phyloP scores from a whole-genome alignment of 2,113 vertebrate species.

The Ranitomeya imitator region DNA sequence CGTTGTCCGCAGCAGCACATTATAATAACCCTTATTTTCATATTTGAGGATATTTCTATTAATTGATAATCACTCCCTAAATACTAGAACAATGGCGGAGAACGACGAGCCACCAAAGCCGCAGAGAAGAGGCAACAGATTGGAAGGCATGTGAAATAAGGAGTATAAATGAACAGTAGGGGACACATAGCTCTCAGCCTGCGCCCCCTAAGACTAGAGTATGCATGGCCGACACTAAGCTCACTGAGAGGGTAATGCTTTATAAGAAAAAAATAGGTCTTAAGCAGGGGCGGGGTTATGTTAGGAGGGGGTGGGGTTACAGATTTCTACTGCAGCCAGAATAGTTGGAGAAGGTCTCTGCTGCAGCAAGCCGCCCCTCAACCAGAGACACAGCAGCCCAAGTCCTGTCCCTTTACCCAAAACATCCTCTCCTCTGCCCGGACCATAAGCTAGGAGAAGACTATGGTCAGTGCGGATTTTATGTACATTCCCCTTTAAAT shows the following conservation, averaged over 20 bases:
- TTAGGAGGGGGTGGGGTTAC: background rate
- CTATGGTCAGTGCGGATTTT: too few species aligned
- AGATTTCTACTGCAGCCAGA: background rate
- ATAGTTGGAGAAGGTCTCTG: background rate
- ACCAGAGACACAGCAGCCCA: too few species aligned
- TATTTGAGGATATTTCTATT: background rate
- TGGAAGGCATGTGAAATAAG: background rate
- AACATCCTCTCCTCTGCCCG: too few species aligned
- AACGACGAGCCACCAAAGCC: background rate
- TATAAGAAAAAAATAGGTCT: too few species aligned
- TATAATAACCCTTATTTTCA: background rate
- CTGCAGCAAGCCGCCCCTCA: too few species aligned
- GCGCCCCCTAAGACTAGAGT: background rate
- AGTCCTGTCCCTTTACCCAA: too few species aligned
- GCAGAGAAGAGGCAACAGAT: too few species aligned
- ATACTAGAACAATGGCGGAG: background rate
- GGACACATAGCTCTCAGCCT: too few species aligned
- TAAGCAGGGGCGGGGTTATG: background rate
- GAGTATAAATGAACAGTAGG: background rate
- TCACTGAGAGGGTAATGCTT: too few species aligned
- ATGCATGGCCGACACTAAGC: too few species aligned
- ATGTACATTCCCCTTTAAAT: background rate
- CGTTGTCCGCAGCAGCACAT: too few species aligned
- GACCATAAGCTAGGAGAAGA: too few species aligned
- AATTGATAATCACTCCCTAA: background rate